Evolutionary conservation across 2,113 vertebrate species (phyloP).

Genomic region (Indri indri): DNA sequence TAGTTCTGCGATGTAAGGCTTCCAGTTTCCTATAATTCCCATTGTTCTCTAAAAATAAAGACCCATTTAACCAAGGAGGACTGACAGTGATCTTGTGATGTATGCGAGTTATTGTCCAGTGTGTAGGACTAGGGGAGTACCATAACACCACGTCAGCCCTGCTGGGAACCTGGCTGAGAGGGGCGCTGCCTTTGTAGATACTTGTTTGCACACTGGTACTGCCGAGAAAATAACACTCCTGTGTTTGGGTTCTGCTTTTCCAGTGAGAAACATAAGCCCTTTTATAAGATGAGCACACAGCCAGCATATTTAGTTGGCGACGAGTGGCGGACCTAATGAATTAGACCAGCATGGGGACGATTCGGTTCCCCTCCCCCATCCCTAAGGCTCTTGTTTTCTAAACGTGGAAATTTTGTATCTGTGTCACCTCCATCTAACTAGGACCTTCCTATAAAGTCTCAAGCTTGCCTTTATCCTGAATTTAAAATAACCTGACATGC

Average conservation of each 20-base stretch:
- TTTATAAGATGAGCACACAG: not conserved
- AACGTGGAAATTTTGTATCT: not conserved
- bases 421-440: not conserved
- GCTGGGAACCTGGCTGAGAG: not conserved
- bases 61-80: slow-evolving; percentile 38
- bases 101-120: slow-evolving; percentile 34
- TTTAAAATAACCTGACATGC: not conserved
- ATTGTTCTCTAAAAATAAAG: slow-evolving; percentile 78
- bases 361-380: not conserved
- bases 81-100: slow-evolving; percentile 64
- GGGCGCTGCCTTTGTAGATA: not conserved
- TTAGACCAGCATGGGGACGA: not conserved
- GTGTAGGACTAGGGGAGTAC: not conserved
- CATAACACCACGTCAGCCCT: accelerated
- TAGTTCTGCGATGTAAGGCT: slow-evolving; percentile 64
- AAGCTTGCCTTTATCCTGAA: not conserved
- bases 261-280: not conserved
- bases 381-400: not conserved
- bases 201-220: not conserved
- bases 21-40: slow-evolving; percentile 68
- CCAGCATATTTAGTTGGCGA: not conserved
- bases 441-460: not conserved
- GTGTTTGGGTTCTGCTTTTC: not conserved
- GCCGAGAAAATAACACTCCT: not conserved
- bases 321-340: not conserved